Percentiles rank a stretch among this genome's conserved stretches.
Conservation (phyloP, 2,888 invertebrate genomes). For the Melipona beecheii region DNA sequence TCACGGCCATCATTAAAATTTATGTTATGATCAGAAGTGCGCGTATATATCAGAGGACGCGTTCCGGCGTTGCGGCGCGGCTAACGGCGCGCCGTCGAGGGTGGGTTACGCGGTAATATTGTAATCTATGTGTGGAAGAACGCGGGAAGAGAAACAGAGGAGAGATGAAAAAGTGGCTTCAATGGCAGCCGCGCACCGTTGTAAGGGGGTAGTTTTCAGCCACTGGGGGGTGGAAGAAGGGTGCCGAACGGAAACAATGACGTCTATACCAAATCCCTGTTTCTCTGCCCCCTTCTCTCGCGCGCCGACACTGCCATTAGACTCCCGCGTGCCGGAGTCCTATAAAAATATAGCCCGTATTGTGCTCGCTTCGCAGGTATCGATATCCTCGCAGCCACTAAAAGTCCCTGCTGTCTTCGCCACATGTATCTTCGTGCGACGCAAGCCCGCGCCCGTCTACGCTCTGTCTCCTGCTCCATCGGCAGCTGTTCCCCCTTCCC, state of each 20-base stretch:
- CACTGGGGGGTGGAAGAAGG: slow-evolving; percentile 66
- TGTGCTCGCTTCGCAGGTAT: slow-evolving; percentile 73
- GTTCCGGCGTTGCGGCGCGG: slow-evolving; percentile 56
- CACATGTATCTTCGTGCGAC: slow-evolving; percentile 45
- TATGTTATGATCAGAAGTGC: slow-evolving; percentile 83
- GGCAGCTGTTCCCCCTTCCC: neutral
- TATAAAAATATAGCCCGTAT: slow-evolving; percentile 80
- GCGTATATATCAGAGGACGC: slow-evolving; percentile 79
- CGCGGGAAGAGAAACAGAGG: slow-evolving; percentile 78
- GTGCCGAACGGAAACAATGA: slow-evolving; percentile 81
- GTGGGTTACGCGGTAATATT: slow-evolving; percentile 80
- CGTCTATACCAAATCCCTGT: slow-evolving; percentile 81
- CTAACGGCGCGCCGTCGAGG: slow-evolving; percentile 61
- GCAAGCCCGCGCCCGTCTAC: neutral
- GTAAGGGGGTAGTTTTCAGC: slow-evolving; percentile 79
- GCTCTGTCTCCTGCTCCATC: neutral
- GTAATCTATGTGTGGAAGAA: slow-evolving; percentile 84
- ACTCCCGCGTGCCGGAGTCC: slow-evolving; percentile 73
- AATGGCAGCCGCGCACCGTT: slow-evolving; percentile 76
- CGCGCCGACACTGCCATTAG: slow-evolving; percentile 80
- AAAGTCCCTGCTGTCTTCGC: slow-evolving; percentile 65
- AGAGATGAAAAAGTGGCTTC: slow-evolving; percentile 82
- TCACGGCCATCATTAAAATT: slow-evolving; percentile 83
- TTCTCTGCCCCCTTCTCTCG: slow-evolving; percentile 59
- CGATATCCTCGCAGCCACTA: slow-evolving; percentile 66